Conservation (phyloP, 64 coral and sea anemone genomes). For the Montipora cactus region DNA sequence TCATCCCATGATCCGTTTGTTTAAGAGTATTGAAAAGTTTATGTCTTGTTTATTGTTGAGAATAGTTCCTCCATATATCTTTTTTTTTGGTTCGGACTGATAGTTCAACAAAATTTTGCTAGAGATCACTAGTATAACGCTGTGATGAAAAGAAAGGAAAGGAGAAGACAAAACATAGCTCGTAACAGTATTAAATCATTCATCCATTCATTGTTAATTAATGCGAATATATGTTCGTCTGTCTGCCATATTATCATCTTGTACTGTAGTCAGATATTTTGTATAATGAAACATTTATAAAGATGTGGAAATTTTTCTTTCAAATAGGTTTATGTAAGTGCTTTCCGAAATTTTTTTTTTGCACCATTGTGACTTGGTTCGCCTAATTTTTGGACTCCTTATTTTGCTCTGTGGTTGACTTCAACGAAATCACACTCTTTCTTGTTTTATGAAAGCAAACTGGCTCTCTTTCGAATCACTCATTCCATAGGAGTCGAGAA, state of each 20-base stretch:
- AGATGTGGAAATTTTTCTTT: not conserved
- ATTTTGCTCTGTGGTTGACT: not conserved
- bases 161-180: not conserved
- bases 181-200: not conserved
- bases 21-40: no score
- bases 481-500: not conserved
- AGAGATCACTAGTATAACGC: no score
- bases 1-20: no score
- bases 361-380: no score
- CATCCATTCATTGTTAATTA: slow-evolving; percentile 1
- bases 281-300: slow-evolving; percentile 27
- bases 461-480: no score
- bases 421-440: not conserved
- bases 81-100: no score
- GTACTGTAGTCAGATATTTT: not conserved
- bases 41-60: no score
- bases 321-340: not conserved
- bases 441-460: not conserved
- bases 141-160: not conserved
- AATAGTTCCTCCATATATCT: no score
- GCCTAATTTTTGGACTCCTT: no score
- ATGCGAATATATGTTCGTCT: slow-evolving; percentile 9
- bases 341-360: not conserved
- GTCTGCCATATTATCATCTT: not conserved
- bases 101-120: no score